Base-by-base conservation (phyloP, 2,888 invertebrate genomes). In the Parnassius apollo region DNA sequence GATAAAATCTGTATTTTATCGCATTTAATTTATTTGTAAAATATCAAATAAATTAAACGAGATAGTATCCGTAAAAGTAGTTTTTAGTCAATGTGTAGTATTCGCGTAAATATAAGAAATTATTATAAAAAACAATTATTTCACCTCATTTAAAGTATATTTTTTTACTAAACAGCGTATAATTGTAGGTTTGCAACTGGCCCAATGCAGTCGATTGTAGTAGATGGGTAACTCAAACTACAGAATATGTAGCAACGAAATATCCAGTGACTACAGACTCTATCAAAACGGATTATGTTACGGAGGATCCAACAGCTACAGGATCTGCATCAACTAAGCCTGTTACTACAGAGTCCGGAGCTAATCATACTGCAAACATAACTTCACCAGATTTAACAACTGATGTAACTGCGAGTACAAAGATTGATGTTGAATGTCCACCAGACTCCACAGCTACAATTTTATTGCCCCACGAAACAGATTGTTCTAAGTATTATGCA, bases 401-500 rank as follows among this genome's bases (percentile, higher is more conserved):
- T 8, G 22, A 25, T 3, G 4, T 11, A 4, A 54, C 42, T 4
- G 46, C 46, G 12, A 56, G 46, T 2, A 11, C 46, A 35, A 42
- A 18, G 9, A 48, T 42, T 13, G 53, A 52, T 9, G 18, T n/a
- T n/a, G 70, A 68, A 2, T 78, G 78, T 61, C 78, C 65, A 35
- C 54, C 62, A 2, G 71, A 81, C 57, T 71, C 67, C 55, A 46
- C 63, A 22, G 61, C 72, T 3, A 77, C 83, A 35, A 68, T 66
- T 25, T 65, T 86, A 52, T 61, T 86, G 10, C 75, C 79, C 0
- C 84, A 86, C 52, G 82, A 82, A 63, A 74, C 65, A 0, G 77
- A 83, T 62, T 86, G 85, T 66, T 64, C 70, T 0, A 76, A 75
- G 62, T 86, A 67, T 67, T 85, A 85, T 58, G 71, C 72, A 2